Base-by-base conservation (phyloP, 1,140 invertebrate genomes). In the Lethrus apterus region DNA sequence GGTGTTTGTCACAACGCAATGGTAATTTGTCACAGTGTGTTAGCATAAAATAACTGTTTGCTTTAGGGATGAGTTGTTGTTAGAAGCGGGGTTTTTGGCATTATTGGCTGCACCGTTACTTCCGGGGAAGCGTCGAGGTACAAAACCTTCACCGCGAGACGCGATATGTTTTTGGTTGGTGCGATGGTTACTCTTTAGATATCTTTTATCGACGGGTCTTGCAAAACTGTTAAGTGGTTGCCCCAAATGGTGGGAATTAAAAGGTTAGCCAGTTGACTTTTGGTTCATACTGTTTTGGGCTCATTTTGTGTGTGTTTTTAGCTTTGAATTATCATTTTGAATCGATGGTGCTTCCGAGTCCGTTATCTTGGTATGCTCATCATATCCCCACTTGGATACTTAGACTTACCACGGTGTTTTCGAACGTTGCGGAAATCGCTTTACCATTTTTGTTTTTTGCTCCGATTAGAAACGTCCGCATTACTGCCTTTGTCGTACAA, bases 381-480 rank as follows among this genome's bases (percentile, higher is more conserved):
- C 72, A 81, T 56, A 62, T 85, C 9, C 83, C 83, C 21, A 40
- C 51, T 0, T 83, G 83, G 81, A 73, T 83, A 47, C 72, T 88
- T 7, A 76, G 76, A 52, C 58, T 89, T 0, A 70, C 68, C 17
- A 76, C 76, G 5, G 81, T 83, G 13, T 63, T 62, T 14, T 74
- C 78, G 0, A 81, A 77, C 61, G 65, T 85, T 19, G 72, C 79
- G 46, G 85, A 90, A 68, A 75, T 89, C 29, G 63, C 72, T 3
- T 55, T 88, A 45, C 84, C 86, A 30, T 78, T 86, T 50, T 68
- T 89, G n/a, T 90, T 89, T 62, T 89, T 90, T 64, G 73, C 81
- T 29, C 86, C 86, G 4, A 70, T 83, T 7, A 71, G 77, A 57
- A 71, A 71, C 54, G 72, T 86, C 3, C 67, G 80, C 57, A 68